Evolutionary conservation across 2,113 vertebrate genomes (phyloP).

Genomic region (Origma solitaria): DNA sequence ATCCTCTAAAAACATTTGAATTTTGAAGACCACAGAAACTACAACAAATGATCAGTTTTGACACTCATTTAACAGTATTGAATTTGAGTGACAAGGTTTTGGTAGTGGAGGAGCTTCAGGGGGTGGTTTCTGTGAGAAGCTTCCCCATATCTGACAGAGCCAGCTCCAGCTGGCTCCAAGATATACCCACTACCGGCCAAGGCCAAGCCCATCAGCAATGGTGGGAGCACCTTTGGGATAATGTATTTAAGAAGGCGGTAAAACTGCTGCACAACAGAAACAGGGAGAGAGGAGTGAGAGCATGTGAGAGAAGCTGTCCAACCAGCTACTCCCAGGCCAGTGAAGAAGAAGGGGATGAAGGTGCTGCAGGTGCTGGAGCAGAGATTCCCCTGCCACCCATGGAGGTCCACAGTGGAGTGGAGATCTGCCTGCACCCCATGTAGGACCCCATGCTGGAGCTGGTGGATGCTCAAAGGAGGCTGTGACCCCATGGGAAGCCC

Average conservation of each 20-base stretch:
- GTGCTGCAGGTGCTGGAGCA: accelerated
- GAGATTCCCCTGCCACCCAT: background rate
- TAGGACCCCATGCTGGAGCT: background rate
- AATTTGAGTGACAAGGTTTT: background rate
- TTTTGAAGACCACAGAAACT: background rate
- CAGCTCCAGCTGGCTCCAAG: too few species aligned
- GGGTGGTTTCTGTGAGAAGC: background rate
- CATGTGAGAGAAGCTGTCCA: background rate
- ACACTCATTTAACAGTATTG: background rate
- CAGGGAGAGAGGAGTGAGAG: background rate
- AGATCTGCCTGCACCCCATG: background rate
- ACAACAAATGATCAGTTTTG: background rate
- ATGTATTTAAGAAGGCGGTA: background rate
- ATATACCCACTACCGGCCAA: background rate
- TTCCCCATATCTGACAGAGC: background rate
- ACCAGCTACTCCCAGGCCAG: accelerated
- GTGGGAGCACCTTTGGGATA: background rate
- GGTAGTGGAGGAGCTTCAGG: accelerated
- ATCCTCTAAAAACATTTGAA: background rate
- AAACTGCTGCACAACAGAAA: background rate
- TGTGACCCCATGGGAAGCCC: background rate
- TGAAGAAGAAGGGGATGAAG: accelerated
- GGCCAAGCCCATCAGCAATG: background rate
- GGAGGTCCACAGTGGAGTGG: background rate
- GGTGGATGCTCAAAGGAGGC: background rate